These are phyloP conservation scores for Spizella passerina DNA, from an alignment of 2,797 vertebrate species.

Conservation along the genomic window DNA sequence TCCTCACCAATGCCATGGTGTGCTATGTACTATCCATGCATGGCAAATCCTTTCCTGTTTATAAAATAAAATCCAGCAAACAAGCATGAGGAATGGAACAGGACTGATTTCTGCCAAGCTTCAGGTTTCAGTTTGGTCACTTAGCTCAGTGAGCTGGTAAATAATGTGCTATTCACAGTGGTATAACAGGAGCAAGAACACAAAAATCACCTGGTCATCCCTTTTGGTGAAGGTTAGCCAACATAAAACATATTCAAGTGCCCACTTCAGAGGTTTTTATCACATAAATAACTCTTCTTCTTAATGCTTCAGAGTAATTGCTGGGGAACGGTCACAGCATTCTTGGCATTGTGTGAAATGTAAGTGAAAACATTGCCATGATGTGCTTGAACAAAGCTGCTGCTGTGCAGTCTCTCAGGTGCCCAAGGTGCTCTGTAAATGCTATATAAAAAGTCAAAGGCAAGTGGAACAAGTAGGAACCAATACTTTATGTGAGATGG, in stretches of 20 bases:
- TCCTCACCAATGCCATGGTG: rapidly evolving
- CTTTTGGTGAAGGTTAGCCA: not conserved
- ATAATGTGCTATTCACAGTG: not conserved
- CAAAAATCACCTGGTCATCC: not conserved
- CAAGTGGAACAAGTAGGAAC: not conserved
- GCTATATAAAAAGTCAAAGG: not conserved
- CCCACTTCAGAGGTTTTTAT: not conserved
- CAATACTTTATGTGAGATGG: not conserved
- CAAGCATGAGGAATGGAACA: not conserved
- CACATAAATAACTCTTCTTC: not conserved
- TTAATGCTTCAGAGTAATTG: not conserved
- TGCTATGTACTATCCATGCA: not conserved
- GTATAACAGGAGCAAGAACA: not conserved
- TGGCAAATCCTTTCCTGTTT: not conserved
- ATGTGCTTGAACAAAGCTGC: not conserved
- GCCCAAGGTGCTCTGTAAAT: not conserved
- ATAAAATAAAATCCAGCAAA: not conserved
- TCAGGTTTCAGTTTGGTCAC: not conserved
- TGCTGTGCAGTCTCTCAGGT: not conserved
- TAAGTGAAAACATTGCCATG: not conserved
- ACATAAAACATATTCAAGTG: not conserved
- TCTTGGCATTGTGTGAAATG: not conserved
- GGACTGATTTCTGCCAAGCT: not conserved
- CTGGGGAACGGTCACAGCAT: not conserved
- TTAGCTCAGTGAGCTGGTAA: not conserved